Evolutionary conservation across 2,888 invertebrate genomes (phyloP).

Genomic region (Rhagium mordax): DNA sequence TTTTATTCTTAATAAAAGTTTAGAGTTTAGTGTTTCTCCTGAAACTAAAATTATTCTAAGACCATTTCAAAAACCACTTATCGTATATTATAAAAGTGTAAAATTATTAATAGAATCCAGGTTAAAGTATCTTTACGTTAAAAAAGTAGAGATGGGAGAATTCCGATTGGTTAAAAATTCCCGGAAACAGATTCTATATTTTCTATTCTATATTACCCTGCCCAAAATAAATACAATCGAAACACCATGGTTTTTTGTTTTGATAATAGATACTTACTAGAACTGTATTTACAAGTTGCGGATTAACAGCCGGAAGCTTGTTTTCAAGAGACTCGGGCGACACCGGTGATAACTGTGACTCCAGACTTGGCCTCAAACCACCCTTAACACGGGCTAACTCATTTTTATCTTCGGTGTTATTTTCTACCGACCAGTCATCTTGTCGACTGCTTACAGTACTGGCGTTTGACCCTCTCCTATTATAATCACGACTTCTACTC

Average conservation of each 20-base stretch:
- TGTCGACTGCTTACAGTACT: slow-evolving; percentile 16
- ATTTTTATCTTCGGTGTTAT: slow-evolving; percentile 43
- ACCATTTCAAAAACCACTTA: no score
- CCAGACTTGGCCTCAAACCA: slow-evolving; percentile 53
- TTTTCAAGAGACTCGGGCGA: slow-evolving; percentile 52
- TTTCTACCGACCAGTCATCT: slow-evolving; percentile 7
- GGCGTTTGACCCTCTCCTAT: slow-evolving; percentile 34
- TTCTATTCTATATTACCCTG: no score
- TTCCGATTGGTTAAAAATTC: no score
- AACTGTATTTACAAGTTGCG: slow-evolving; percentile 33
- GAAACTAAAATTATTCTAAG: no score
- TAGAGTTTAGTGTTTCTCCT: no score
- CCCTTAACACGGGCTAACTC: slow-evolving; percentile 34
- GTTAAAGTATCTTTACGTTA: no score
- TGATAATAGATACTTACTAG: slow-evolving; percentile 42
- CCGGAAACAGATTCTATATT: no score
- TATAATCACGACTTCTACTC: slow-evolving; percentile 49
- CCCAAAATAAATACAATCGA: no score
- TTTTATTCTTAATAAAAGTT: no score
- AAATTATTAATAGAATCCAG: no score
- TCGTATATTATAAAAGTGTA: no score
- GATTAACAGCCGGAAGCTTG: slow-evolving; percentile 44
- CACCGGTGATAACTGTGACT: slow-evolving; percentile 59
- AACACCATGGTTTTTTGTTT: not conserved
- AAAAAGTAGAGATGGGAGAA: no score